These are phyloP conservation scores for Sarcophaga carnaria DNA, from an alignment of 2,888 invertebrate species.

Conservation along the genomic window DNA sequence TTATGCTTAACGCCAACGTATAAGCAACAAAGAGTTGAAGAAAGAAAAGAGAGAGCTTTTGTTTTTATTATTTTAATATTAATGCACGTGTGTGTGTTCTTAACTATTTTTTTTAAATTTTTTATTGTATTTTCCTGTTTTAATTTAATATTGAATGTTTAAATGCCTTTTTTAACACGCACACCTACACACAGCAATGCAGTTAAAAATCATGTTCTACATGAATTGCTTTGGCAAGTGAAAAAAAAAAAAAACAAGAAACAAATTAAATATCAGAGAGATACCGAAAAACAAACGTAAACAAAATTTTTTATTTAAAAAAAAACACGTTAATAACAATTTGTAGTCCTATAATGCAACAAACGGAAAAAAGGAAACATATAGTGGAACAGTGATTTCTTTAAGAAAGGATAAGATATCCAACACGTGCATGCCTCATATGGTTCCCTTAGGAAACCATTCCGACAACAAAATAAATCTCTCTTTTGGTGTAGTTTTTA, in stretches of 20 bases:
- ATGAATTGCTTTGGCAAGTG: slow-evolving; percentile 45
- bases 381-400: too few relatives aligned
- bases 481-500: fast-evolving
- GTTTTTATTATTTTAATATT: neutral
- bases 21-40: too few relatives aligned
- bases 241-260: slow-evolving; percentile 42
- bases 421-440: too few relatives aligned
- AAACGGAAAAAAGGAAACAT: too few relatives aligned
- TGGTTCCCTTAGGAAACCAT: too few relatives aligned
- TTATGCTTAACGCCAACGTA: too few relatives aligned
- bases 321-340: too few relatives aligned
- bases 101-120: slow-evolving; percentile 4
- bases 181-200: slow-evolving; percentile 52
- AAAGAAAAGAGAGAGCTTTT: neutral
- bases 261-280: slow-evolving; percentile 3
- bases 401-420: too few relatives aligned
- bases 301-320: too few relatives aligned
- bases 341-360: too few relatives aligned
- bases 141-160: slow-evolving; percentile 75
- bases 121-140: slow-evolving; percentile 55
- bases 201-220: slow-evolving; percentile 67
- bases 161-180: slow-evolving; percentile 67
- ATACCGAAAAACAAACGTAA: too few relatives aligned
- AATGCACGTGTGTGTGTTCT: slow-evolving; percentile 3
- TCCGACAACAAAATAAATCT: too few relatives aligned